A percentile compares a stretch with the other conserved stretches of the same genome.
Evolutionary conservation across 2,797 vertebrate species (phyloP).

Genomic region (Denticeps clupeoides): DNA sequence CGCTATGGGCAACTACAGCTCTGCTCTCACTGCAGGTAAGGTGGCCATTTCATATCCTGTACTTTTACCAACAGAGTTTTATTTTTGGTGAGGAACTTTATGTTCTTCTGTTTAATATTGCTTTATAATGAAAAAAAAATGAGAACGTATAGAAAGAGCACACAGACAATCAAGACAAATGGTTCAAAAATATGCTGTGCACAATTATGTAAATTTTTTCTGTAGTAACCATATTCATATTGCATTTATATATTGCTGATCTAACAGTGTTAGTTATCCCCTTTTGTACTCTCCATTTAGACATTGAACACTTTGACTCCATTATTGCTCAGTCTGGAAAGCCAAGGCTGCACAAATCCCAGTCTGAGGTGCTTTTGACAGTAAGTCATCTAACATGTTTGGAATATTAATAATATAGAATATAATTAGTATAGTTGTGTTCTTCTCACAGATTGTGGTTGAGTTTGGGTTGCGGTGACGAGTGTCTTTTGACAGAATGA

Average conservation of each 20-base stretch:
- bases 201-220: no score
- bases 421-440: not conserved
- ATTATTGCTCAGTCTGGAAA: conserved; percentile 75
- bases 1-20: conserved; percentile 58
- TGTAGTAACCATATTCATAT: no score
- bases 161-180: no score
- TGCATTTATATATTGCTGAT: no score
- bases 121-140: no score
- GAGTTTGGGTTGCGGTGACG: not conserved
- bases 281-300: conserved; percentile 45
- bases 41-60: not conserved
- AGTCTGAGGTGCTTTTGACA: conserved; percentile 41
- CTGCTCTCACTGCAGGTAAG: conserved; percentile 53
- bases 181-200: no score
- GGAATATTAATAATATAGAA: not conserved
- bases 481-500: no score
- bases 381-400: conserved; percentile 38
- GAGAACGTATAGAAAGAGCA: no score
- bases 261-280: no score
- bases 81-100: not conserved
- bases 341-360: conserved; percentile 53
- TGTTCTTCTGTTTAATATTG: not conserved
- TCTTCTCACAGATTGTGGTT: no score
- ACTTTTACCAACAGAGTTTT: not conserved
- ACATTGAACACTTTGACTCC: conserved; percentile 87